Evolutionary conservation across 1,140 invertebrate species (phyloP).

Genomic region (Calliphora vicina): DNA sequence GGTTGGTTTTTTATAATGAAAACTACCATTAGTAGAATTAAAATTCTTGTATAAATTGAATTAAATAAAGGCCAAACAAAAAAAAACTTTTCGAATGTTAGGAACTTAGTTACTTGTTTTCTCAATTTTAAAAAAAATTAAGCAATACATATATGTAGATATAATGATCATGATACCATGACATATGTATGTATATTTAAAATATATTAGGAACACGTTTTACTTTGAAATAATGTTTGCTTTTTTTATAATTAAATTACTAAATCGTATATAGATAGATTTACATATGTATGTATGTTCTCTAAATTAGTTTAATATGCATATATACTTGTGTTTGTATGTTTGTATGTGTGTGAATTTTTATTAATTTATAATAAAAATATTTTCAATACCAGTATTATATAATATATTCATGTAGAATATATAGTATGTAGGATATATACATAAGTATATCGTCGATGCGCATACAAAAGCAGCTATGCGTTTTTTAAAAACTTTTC

Average conservation of each 20-base stretch:
- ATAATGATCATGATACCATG: no score
- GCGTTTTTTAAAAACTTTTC: no score
- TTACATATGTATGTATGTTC: no score
- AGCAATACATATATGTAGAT: not conserved
- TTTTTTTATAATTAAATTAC: no score
- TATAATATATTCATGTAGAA: no score
- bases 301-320: not conserved
- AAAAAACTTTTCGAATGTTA: not conserved
- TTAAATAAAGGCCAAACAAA: not conserved
- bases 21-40: not conserved
- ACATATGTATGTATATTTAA: not conserved
- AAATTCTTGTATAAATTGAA: not conserved
- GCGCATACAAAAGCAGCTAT: no score
- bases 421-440: no score
- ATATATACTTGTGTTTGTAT: not conserved
- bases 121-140: not conserved
- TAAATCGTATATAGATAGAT: no score
- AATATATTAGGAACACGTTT: not conserved
- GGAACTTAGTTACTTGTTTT: not conserved
- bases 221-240: not conserved
- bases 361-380: no score
- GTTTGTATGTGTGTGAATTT: no score
- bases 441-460: no score
- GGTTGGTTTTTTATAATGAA: not conserved
- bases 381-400: no score